phyloP scores from a whole-genome alignment of 2,113 vertebrate genomes.

The Callopanchax toddi region DNA sequence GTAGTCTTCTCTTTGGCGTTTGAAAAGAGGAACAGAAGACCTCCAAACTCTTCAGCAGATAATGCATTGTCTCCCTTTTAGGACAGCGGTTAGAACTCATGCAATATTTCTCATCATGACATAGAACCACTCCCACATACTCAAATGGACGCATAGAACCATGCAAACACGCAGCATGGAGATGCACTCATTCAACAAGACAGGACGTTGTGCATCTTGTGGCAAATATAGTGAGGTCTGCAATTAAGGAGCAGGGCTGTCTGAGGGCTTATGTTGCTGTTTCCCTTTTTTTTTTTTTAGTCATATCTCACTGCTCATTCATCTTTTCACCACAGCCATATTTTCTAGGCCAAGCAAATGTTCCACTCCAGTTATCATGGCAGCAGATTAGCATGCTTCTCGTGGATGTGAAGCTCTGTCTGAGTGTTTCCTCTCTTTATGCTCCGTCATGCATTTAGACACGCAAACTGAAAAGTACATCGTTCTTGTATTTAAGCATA shows the following conservation, averaged over 20 bases:
- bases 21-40: too few relatives aligned
- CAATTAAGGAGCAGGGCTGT: conserved; percentile 51
- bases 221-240: conserved; percentile 17
- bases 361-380: conserved; percentile 76
- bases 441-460: conserved; percentile 33
- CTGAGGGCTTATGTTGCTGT: conserved; percentile 41
- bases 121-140: background rate
- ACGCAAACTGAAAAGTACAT: conserved; percentile 11
- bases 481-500: background rate
- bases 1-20: too few relatives aligned
- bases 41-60: background rate
- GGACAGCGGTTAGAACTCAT: background rate
- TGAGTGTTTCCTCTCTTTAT: conserved; percentile 22
- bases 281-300: conserved; percentile 28
- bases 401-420: conserved; percentile 6
- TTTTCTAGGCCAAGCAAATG: conserved; percentile 76
- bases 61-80: conserved; percentile 16
- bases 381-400: conserved; percentile 70
- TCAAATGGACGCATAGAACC: background rate
- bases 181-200: conserved; percentile 28
- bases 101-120: conserved; percentile 5
- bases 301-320: conserved; percentile 67
- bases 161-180: conserved; percentile 5
- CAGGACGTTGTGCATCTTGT: conserved; percentile 16
- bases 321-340: conserved; percentile 71